phyloP scores from a whole-genome alignment of 37 sponge, comb jelly and placozoan genomes.

The Halisarca cf. caerulea region DNA sequence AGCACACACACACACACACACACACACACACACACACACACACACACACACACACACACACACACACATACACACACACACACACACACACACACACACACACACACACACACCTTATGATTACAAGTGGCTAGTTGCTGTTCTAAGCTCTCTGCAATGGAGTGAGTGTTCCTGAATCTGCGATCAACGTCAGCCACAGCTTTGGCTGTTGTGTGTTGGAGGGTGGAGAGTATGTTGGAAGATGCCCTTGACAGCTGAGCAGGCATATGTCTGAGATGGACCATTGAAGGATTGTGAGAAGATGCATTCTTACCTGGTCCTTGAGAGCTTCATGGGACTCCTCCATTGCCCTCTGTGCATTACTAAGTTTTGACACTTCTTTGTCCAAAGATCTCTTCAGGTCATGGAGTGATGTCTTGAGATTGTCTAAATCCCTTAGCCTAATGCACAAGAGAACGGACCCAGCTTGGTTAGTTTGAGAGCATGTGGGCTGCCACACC shows the following conservation, averaged over 20 bases:
- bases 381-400: no score
- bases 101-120: neutral
- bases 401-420: no score
- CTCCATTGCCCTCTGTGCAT: no score
- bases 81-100: neutral
- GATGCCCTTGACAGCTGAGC: neutral
- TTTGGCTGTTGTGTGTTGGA: neutral
- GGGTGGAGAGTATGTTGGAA: neutral
- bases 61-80: neutral
- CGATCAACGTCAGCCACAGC: neutral
- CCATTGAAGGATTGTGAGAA: no score
- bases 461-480: no score
- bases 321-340: no score
- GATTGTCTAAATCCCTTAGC: no score
- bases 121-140: neutral
- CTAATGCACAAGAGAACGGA: no score
- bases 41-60: neutral
- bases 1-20: neutral
- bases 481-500: no score
- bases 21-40: neutral
- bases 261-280: no score
- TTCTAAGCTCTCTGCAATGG: neutral
- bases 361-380: no score
- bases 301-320: no score
- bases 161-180: conserved; percentile 4